These are phyloP conservation scores for Ochropacha duplaris DNA, from an alignment of 2,888 invertebrate genomes.

Conservation along the genomic window DNA sequence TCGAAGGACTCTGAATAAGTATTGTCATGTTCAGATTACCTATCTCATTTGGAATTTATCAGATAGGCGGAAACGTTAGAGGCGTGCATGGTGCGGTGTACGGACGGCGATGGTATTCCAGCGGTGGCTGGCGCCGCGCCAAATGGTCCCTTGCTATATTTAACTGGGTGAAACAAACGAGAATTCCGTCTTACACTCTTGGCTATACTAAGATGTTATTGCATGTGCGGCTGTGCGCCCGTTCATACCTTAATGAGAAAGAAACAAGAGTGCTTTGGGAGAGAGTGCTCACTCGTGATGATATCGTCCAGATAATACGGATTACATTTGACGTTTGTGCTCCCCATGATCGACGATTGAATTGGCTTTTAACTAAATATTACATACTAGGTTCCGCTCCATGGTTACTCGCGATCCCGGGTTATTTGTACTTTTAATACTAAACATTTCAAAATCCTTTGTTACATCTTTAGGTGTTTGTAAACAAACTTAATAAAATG, in stretches of 20 bases:
- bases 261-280: neutral
- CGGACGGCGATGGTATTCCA: slow-evolving; percentile 32
- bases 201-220: slow-evolving; percentile 18
- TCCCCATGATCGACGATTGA: too few relatives aligned
- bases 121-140: slow-evolving; percentile 27
- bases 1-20: neutral
- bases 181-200: slow-evolving; percentile 22
- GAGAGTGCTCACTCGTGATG: neutral
- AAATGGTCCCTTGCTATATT: slow-evolving; percentile 26
- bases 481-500: neutral
- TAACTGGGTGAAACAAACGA: slow-evolving; percentile 19
- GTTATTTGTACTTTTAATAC: too few relatives aligned
- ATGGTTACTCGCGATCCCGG: too few relatives aligned
- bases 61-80: slow-evolving; percentile 12
- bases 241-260: neutral
- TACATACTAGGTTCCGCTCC: neutral
- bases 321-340: neutral
- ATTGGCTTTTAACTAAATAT: neutral
- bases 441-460: too few relatives aligned
- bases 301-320: neutral
- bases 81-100: slow-evolving; percentile 11
- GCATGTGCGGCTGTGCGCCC: neutral
- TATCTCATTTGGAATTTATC: slow-evolving; percentile 23
- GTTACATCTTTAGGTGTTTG: too few relatives aligned
- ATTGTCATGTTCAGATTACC: slow-evolving; percentile 23